Evolutionary conservation across 2,113 vertebrate species (phyloP).

Genomic region (human (Homo sapiens)): GRCh38 chr15:76539001-76539500

Average conservation of each 20-base stretch:
- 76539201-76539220: not conserved
- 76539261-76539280: not conserved
- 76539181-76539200: not conserved
- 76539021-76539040: not conserved
- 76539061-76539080: not conserved
- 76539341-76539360: not conserved
- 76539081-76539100: conserved; percentile 1
- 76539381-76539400: not conserved
- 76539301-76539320: not conserved
- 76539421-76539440: not conserved
- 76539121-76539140: not conserved
- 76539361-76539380: not conserved
- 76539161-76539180: not conserved
- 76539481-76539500: not conserved
- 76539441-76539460: not conserved
- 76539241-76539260: not conserved
- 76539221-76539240: not conserved
- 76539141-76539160: not conserved
- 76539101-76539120: not conserved
- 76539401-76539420: conserved; percentile 1
- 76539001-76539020: not conserved
- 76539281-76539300: not conserved
- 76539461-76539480: not conserved
- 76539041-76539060: not conserved
- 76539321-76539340: not conserved